These are phyloP conservation scores for Mobula birostris DNA, from an alignment of 2,113 vertebrate species.

Conservation along the genomic window DNA sequence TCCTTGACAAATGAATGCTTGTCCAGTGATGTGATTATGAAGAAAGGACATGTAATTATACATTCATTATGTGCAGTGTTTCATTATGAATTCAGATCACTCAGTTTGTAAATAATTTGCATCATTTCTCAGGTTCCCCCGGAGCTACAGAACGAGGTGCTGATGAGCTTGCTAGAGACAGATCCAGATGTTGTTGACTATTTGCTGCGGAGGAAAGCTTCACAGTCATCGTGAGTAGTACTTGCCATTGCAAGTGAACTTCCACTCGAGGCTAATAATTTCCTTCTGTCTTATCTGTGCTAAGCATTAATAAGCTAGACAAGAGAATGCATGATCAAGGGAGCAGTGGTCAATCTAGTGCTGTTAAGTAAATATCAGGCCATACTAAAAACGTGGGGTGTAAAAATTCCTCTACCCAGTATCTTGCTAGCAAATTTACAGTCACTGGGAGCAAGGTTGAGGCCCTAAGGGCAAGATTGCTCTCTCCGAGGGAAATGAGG, in stretches of 20 bases:
- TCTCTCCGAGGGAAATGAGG: no score
- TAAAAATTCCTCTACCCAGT: no score
- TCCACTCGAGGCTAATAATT: neutral
- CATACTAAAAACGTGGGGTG: no score
- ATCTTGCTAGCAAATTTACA: no score
- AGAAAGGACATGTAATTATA: neutral
- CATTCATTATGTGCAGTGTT: neutral
- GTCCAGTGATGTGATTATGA: no score
- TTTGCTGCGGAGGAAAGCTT: slow-evolving; percentile 83
- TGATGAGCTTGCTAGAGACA: slow-evolving; percentile 83
- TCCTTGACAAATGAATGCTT: no score
- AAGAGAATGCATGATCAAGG: neutral
- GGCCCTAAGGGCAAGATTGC: no score
- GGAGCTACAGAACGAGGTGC: slow-evolving; percentile 91
- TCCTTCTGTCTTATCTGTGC: neutral
- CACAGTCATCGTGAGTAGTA: slow-evolving; percentile 76
- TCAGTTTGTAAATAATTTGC: neutral
- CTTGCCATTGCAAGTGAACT: neutral
- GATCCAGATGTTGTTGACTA: slow-evolving; percentile 95
- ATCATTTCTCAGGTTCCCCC: slow-evolving; percentile 69
- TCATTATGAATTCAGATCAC: neutral
- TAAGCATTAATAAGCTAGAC: neutral
- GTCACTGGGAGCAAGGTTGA: no score
- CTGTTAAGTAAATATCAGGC: no score
- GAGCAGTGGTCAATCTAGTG: neutral